Evolutionary conservation across 2,113 vertebrate genomes (phyloP).

Genomic region (Cisticola juncidis): DNA sequence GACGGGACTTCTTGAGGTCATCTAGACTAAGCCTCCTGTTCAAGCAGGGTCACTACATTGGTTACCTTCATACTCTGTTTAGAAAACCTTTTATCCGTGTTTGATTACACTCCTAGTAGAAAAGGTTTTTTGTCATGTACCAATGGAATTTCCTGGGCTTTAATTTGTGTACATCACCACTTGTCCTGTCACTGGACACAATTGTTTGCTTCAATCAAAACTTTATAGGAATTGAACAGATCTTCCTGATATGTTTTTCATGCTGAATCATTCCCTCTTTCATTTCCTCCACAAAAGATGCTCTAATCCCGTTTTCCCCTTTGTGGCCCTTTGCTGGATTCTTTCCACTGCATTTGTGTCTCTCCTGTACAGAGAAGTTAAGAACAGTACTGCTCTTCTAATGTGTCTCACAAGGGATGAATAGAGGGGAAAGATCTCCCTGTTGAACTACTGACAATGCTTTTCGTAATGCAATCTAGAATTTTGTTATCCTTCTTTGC

Average conservation of each 20-base stretch:
- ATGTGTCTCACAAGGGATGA: not conserved
- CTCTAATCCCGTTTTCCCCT: not conserved
- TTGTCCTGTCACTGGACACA: not conserved
- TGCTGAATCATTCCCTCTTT: not conserved
- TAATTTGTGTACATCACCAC: accelerated
- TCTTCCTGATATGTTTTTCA: not conserved
- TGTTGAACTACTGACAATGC: not conserved
- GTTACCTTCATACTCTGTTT: not conserved
- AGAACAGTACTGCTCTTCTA: not conserved
- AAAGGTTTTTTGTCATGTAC: not conserved
- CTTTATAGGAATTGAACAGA: not conserved
- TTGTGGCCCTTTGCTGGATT: not conserved
- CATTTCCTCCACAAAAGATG: not conserved
- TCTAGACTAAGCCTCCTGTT: not conserved
- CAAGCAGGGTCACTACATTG: not conserved
- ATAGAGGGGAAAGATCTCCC: not conserved
- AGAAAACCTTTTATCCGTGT: not conserved
- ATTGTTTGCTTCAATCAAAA: not conserved
- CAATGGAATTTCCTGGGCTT: not conserved
- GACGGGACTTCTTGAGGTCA: not conserved
- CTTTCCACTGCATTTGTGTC: not conserved
- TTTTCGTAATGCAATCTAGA: not conserved
- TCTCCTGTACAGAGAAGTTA: not conserved
- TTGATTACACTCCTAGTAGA: not conserved
- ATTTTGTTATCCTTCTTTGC: not conserved